Conservation (phyloP, 2,888 invertebrate species). For the Cordylochernes scorpioides region DNA sequence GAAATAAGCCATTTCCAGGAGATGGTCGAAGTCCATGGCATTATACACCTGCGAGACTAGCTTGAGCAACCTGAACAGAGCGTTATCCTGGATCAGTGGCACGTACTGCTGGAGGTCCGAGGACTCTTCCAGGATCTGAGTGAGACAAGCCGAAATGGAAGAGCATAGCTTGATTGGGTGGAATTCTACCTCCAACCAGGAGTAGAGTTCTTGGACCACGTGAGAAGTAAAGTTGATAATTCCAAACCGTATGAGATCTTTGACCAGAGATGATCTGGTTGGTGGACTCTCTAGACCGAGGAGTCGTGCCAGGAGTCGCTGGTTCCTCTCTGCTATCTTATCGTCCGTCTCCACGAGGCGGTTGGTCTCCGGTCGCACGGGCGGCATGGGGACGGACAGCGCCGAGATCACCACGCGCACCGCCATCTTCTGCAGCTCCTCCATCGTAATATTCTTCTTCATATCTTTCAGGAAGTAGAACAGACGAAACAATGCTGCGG, state of each 20-base stretch:
- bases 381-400: slow-evolving; percentile 74
- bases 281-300: slow-evolving; percentile 70
- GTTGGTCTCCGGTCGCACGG: slow-evolving; percentile 83
- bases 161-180: slow-evolving; percentile 65
- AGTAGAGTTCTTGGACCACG: slow-evolving; percentile 62
- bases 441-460: slow-evolving; percentile 80
- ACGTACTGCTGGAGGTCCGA: slow-evolving; percentile 51
- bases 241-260: slow-evolving; percentile 54
- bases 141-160: slow-evolving; percentile 50
- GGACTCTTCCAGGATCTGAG: slow-evolving; percentile 32
- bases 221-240: slow-evolving; percentile 60
- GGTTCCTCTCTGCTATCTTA: slow-evolving; percentile 66
- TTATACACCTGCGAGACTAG: slow-evolving; percentile 84
- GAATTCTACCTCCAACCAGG: slow-evolving; percentile 85
- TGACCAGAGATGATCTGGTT: slow-evolving; percentile 54
- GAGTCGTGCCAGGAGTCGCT: slow-evolving; percentile 63
- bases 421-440: slow-evolving; percentile 84
- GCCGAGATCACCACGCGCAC: slow-evolving; percentile 81
- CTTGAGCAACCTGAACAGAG: slow-evolving; percentile 61
- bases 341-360: slow-evolving; percentile 93
- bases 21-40: slow-evolving; percentile 58
- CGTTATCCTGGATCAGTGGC: slow-evolving; percentile 60
- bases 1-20: slow-evolving; percentile 60
- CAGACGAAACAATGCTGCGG: slow-evolving; percentile 74
- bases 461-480: slow-evolving; percentile 81